Conservation (phyloP, 2,797 vertebrate genomes). For the Petrocephalus schoutedeni region DNA sequence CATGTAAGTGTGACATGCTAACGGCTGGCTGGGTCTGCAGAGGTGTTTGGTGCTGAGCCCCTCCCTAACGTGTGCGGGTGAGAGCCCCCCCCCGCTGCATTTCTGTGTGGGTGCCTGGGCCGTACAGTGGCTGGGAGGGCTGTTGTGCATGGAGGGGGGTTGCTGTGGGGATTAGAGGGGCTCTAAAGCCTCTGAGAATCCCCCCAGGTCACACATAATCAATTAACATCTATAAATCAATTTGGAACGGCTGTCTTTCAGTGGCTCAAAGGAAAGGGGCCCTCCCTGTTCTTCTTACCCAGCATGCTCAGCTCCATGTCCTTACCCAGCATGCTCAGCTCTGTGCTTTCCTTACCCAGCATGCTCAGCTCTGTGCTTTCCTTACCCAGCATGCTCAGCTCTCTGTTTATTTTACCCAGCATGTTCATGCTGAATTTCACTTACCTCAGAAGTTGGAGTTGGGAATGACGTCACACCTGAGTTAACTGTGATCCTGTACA, state of each 20-base stretch:
- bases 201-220: slow-evolving; percentile 92
- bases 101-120: neutral
- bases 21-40: neutral
- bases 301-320: neutral
- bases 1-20: neutral
- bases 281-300: slow-evolving; percentile 13
- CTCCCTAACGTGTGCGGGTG: neutral
- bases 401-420: neutral
- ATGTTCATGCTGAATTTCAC: neutral
- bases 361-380: neutral
- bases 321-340: neutral
- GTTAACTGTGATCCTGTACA: neutral
- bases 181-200: slow-evolving; percentile 55
- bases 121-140: neutral
- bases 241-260: slow-evolving; percentile 99
- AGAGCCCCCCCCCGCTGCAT: neutral
- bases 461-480: neutral
- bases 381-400: neutral
- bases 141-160: neutral
- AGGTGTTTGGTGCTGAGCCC: neutral
- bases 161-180: neutral
- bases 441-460: neutral
- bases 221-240: slow-evolving; percentile 99
- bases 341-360: neutral
- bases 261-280: slow-evolving; percentile 76